These are phyloP conservation scores for Sympetrum striolatum DNA, from an alignment of 2,888 invertebrate genomes.

Conservation along the genomic window DNA sequence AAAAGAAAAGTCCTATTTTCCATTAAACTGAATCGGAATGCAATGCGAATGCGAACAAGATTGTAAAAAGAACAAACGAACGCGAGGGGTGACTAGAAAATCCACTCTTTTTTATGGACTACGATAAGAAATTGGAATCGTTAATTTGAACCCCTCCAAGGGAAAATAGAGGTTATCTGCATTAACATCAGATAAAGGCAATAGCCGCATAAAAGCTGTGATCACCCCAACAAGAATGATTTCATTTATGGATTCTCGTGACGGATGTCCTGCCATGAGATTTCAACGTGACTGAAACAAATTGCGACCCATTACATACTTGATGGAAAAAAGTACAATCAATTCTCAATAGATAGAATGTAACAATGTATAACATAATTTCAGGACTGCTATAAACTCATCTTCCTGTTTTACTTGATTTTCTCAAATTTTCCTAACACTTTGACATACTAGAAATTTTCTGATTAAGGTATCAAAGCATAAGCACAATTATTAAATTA, in stretches of 20 bases:
- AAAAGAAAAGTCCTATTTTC: background rate
- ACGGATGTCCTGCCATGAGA: too few species aligned
- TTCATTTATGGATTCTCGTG: background rate
- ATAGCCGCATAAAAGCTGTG: background rate
- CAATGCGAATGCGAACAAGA: background rate
- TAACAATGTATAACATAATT: too few species aligned
- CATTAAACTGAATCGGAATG: slow-evolving; percentile 6
- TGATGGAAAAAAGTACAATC: too few species aligned
- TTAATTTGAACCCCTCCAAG: background rate
- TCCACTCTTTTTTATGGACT: background rate
- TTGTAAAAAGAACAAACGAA: background rate
- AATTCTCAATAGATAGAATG: too few species aligned
- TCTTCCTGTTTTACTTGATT: too few species aligned
- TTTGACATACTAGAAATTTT: too few species aligned
- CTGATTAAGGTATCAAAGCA: too few species aligned
- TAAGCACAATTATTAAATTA: too few species aligned
- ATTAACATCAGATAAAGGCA: background rate
- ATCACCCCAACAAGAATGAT: background rate
- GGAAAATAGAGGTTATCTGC: background rate
- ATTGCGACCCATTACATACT: too few species aligned
- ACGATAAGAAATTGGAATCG: slow-evolving; percentile 30
- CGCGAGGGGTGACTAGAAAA: background rate
- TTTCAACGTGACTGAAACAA: too few species aligned
- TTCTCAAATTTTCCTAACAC: too few species aligned
- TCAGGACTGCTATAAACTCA: too few species aligned